Evolutionary conservation across 2,797 vertebrate species (phyloP), one percentile per base, ranked within the genome.

Genomic region (Eulemur coronatus): DNA sequence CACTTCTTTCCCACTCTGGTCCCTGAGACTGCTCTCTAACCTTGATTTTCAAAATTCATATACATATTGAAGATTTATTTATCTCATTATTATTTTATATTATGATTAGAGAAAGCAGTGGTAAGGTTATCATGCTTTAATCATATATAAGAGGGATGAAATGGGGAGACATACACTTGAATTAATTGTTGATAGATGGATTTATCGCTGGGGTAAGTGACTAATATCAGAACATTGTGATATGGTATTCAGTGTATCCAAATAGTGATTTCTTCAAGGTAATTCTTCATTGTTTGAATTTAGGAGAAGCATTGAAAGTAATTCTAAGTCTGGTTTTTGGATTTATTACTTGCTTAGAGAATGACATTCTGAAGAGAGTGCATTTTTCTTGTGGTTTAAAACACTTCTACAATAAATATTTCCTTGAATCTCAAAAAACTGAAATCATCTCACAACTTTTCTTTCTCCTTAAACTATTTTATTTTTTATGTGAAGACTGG

Each of bases 401-500:
- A 30, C 26, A 91, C 24, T 80, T 90, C 22, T 76, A 11, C 87
- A 89, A 61, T 61, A 87, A 57, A 30, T 67, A 12, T 67, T 76
- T 93, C 18, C 9, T 88, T 85, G 24, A 2, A 89, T 67, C 28
- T 61, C 41, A 69, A 79, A 89, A 55, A 46, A 69, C 46, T 33
- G 14, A 79, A 50, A 59, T 43, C 2, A 28, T 11, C 22, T 94
- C 52, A 61, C 17, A 79, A 15, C 11, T 93, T 73, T 92, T 2
- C 7, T 95, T 96, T 95, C 12, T 91, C 24, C 55, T 72, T 43
- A 79, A 89, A 76, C 73, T 61, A 24, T 85, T 91, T 87, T 52
- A 50, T 84, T 94, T 55, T 92, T 92, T 65, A 76, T 41, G 48
- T 30, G 92, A 97, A 38, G 9, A 65, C 41, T 33, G 3, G 12